phyloP scores from a whole-genome alignment of 2,888 invertebrate genomes.

The Choristoneura rosaceana region DNA sequence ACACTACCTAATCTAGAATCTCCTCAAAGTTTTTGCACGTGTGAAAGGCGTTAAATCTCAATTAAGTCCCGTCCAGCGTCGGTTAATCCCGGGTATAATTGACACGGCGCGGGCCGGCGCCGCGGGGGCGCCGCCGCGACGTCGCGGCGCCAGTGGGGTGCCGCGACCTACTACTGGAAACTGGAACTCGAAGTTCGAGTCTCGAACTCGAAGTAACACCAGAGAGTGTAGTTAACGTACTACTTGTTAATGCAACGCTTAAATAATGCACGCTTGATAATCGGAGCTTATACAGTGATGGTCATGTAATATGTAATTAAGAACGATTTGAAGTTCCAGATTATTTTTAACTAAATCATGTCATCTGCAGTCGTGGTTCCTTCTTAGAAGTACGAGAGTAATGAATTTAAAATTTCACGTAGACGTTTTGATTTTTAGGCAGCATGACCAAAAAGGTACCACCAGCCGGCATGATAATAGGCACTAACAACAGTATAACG shows the following conservation, averaged over 20 bases:
- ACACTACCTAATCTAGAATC: neutral
- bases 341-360: no score
- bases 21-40: neutral
- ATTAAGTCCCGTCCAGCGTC: conserved; percentile 3
- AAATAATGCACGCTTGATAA: no score
- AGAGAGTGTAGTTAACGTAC: no score
- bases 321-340: no score
- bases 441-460: neutral
- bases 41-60: neutral
- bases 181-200: neutral
- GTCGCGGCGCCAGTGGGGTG: conserved; percentile 66
- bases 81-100: conserved; percentile 37
- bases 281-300: no score
- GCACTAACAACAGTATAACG: no score
- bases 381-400: no score
- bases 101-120: conserved; percentile 50
- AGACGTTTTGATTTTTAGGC: neutral
- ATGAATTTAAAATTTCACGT: no score
- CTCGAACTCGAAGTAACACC: neutral
- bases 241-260: no score
- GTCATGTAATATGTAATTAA: no score
- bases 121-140: conserved; percentile 69
- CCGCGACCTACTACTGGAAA: conserved; percentile 24
- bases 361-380: no score
- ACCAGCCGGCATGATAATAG: no score